phyloP scores from a whole-genome alignment of 2,888 invertebrate species.

The Liposcelis brunnea region DNA sequence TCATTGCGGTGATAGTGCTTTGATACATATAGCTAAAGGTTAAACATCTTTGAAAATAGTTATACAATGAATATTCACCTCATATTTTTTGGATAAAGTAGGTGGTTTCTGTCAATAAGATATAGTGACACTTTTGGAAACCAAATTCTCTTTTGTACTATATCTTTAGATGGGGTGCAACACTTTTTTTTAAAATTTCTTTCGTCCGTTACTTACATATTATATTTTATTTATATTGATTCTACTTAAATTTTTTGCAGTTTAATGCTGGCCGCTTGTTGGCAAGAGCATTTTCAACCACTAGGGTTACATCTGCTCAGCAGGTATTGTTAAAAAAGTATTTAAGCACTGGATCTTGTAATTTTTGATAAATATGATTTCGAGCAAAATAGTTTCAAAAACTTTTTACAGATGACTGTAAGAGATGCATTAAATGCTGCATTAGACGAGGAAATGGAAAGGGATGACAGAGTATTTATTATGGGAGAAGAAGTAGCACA shows the following conservation, averaged over 20 bases:
- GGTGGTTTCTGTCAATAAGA: no score
- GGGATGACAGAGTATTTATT: slow-evolving; percentile 79
- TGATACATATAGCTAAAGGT: no score
- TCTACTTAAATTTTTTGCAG: slow-evolving; percentile 11
- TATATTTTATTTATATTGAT: neutral
- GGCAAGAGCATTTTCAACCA: slow-evolving; percentile 35
- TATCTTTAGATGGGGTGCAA: no score
- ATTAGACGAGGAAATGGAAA: slow-evolving; percentile 89
- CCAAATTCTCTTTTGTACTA: no score
- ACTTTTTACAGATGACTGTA: slow-evolving; percentile 84
- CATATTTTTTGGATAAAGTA: no score
- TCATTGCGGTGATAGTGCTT: no score
- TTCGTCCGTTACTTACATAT: no score
- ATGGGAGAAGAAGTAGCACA: slow-evolving; percentile 97
- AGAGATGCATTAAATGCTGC: slow-evolving; percentile 94
- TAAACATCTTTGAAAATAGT: no score
- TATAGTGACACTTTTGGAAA: no score
- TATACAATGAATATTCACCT: no score
- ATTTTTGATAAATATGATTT: slow-evolving; percentile 1
- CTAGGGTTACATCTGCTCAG: slow-evolving; percentile 23
- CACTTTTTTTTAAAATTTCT: no score
- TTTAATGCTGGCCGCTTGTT: slow-evolving; percentile 24
- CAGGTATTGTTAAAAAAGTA: slow-evolving; percentile 16
- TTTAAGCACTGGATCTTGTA: neutral
- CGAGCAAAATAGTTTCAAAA: neutral